phyloP scores from a whole-genome alignment of 2,797 vertebrate genomes.

The Melanotaenia pygmaea region DNA sequence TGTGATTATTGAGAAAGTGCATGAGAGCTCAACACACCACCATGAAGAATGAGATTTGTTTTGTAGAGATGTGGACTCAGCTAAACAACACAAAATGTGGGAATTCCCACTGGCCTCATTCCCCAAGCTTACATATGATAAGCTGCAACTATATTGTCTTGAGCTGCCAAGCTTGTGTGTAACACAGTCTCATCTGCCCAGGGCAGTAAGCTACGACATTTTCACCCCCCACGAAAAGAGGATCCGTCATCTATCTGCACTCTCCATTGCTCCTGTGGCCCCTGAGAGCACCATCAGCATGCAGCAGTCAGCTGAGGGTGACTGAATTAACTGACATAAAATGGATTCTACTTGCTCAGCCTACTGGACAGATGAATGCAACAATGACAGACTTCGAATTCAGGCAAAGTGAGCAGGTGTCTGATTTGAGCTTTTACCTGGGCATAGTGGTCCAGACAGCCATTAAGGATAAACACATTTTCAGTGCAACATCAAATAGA shows the following conservation, averaged over 20 bases:
- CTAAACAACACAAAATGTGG: conserved; percentile 45
- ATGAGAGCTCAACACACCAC: conserved; percentile 61
- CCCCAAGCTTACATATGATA: conserved; percentile 66
- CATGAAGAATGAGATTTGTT: conserved; percentile 74
- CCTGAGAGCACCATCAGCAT: conserved; percentile 55
- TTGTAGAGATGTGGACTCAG: conserved; percentile 59
- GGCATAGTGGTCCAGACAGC: conserved; percentile 30
- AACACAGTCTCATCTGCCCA: conserved; percentile 62
- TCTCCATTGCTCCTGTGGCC: conserved; percentile 49
- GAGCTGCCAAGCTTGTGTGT: conserved; percentile 59
- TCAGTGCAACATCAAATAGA: conserved; percentile 32
- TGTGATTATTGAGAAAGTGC: conserved; percentile 68
- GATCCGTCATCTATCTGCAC: conserved; percentile 60
- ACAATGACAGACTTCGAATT: conserved; percentile 49
- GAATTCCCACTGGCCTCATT: conserved; percentile 57
- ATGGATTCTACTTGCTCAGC: conserved; percentile 62
- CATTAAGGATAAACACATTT: conserved; percentile 50
- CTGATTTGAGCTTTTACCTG: conserved; percentile 32
- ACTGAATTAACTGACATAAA: conserved; percentile 73
- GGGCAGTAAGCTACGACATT: conserved; percentile 63
- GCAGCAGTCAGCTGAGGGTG: conserved; percentile 60
- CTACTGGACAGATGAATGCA: conserved; percentile 63
- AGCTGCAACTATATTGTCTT: conserved; percentile 65
- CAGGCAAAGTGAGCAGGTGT: conserved; percentile 25
- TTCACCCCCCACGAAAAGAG: conserved; percentile 53